Evolutionary conservation across 2,888 invertebrate genomes (phyloP).

Genomic region (Chrysolina haemoptera): DNA sequence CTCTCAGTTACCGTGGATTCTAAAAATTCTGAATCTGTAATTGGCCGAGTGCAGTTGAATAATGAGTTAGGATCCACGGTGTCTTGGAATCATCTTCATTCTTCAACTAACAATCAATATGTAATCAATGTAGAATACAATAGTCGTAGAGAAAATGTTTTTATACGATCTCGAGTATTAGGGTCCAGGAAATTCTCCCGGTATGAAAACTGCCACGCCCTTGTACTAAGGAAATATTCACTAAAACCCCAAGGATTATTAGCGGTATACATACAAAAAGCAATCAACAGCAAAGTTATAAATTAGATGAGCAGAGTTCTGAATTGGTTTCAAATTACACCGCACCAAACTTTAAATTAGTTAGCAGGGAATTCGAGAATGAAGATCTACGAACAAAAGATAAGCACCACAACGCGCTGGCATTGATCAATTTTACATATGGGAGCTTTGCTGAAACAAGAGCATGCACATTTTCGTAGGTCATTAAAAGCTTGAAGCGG

Average conservation of each 20-base stretch:
- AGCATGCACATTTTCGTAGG: not conserved
- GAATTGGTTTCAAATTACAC: slow-evolving; percentile 16
- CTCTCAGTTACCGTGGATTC: no score
- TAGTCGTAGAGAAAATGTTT: no score
- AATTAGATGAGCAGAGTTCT: slow-evolving; percentile 17
- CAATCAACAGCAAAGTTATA: slow-evolving; percentile 20
- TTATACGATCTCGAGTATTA: no score
- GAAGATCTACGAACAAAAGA: slow-evolving; percentile 24
- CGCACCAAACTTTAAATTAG: slow-evolving; percentile 21
- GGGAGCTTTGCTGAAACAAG: not conserved
- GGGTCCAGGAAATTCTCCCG: not conserved
- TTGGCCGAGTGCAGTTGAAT: no score
- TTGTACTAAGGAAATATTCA: not conserved
- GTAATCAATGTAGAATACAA: no score
- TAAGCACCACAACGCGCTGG: slow-evolving; percentile 2
- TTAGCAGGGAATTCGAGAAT: slow-evolving; percentile 20
- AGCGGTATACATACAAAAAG: not conserved
- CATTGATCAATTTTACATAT: slow-evolving; percentile 20
- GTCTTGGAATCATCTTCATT: no score
- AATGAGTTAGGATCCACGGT: no score
- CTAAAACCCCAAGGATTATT: slow-evolving; percentile 5
- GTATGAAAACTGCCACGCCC: not conserved
- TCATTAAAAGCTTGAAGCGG: not conserved
- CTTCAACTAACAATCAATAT: no score
- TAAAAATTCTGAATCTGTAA: no score